Conservation (phyloP, 2,113 vertebrate genomes). For the Odobenus rosmarus region DNA sequence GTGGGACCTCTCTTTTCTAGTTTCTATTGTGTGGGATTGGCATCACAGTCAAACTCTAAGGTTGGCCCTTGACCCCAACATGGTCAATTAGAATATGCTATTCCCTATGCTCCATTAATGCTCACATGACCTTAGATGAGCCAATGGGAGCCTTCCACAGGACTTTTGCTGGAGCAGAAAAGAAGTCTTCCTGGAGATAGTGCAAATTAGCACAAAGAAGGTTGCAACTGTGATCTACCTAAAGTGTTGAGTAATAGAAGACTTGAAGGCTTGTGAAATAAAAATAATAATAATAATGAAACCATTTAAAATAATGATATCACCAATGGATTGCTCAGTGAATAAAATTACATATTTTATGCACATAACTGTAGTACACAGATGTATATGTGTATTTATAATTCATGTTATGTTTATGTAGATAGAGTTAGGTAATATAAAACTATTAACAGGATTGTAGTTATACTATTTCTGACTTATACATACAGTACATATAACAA, state of each 20-base stretch:
- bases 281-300: background rate
- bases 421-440: background rate
- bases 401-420: background rate
- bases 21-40: background rate
- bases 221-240: background rate
- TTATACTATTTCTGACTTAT: background rate
- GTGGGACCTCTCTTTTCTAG: background rate
- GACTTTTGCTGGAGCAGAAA: background rate
- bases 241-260: background rate
- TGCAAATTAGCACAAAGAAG: background rate
- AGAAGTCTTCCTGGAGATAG: background rate
- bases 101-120: background rate
- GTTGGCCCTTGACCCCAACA: background rate
- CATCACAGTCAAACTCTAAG: background rate
- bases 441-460: background rate
- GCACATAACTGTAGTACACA: background rate
- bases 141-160: background rate
- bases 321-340: background rate
- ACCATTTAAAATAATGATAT: background rate
- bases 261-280: background rate
- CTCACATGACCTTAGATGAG: background rate
- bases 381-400: background rate
- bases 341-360: background rate
- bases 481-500: background rate
- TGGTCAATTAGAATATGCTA: background rate